phyloP scores from a whole-genome alignment of 2,888 invertebrate species.

The Automeris io region DNA sequence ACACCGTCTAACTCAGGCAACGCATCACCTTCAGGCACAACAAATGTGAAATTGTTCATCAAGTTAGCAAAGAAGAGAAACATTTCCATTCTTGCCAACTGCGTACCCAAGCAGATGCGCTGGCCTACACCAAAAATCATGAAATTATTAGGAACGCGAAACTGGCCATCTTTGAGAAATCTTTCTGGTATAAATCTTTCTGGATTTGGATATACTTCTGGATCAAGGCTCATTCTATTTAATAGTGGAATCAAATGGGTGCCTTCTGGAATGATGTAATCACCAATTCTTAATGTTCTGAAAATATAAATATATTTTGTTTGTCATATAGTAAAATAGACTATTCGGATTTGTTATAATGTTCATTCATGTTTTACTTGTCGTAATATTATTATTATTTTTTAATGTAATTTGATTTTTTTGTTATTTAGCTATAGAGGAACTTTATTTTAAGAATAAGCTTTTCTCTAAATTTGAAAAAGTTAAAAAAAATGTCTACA shows the following conservation, averaged over 20 bases:
- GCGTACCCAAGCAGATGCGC: constrained; percentile 90
- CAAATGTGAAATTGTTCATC: constrained; percentile 84
- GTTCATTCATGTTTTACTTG: no score
- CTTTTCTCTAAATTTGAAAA: neutral
- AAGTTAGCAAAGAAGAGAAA: constrained; percentile 88
- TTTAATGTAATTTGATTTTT: constrained; percentile 16
- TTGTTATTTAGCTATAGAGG: neutral
- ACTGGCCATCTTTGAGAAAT: constrained; percentile 83
- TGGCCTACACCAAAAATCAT: constrained; percentile 91
- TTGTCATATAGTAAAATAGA: no score
- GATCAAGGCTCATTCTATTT: constrained; percentile 90
- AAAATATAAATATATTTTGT: no score
- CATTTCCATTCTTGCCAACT: constrained; percentile 88
- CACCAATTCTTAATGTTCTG: constrained; percentile 84
- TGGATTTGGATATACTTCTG: constrained; percentile 86
- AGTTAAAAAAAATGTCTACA: constrained; percentile 6
- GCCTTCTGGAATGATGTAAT: constrained; percentile 85
- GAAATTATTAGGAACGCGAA: constrained; percentile 86
- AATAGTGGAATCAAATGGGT: constrained; percentile 87
- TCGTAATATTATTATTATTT: no score
- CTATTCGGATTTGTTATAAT: no score
- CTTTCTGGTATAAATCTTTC: constrained; percentile 85
- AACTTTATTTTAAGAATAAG: neutral
- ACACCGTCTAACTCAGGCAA: constrained; percentile 84
- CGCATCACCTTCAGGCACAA: constrained; percentile 80